Base-by-base conservation (phyloP, 2,797 vertebrate species). In the Sphenodon punctatus region DNA sequence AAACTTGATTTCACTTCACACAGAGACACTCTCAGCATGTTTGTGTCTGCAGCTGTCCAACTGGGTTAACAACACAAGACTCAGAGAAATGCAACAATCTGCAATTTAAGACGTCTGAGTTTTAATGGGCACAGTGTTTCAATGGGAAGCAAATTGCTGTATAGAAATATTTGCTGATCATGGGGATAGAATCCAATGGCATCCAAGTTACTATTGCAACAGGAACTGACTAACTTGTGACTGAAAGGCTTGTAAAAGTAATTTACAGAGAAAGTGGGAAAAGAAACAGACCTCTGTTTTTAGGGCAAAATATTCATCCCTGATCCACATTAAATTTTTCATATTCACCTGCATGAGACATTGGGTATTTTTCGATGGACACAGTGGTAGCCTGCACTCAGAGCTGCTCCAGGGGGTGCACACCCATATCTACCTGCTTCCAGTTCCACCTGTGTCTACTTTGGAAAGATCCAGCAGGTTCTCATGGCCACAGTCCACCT, bases 11-110 rank as follows among this genome's bases (percentile, higher is more conserved):
- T 41, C 32, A 30, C 75, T 87, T 74, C 39, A 59, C 70, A 59
- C 5, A 49, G 86, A 81, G n/a, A 61, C 32, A 71, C 59, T 42
- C 69, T 80, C 48, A 74, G 60, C 72, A 82, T 32, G 67, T 73
- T 48, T 86, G 27, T 67, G 66, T 58, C 20, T 42, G 68, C 20
- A 89, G 65, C 6, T 36, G 56, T 60, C 45, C 25, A 82, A 78
- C 42, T 74, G 67, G 67, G 36, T 84, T 75, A 72, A 51, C 41
- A 48, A 8, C 2, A 1, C 16, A 43, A 55, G 59, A 76, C 75
- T 75, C 55, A 84, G 75, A 77, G 61, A 75, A 78, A 27, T 39
- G 64, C 27, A 43, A 66, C 13, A 69, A 76, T 72, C 80, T 74
- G 55, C 39, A 41, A 46, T 72, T 80, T 73, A 60, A 75, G 83